Evolutionary conservation across 2,113 vertebrate species (phyloP).

Genomic region (Calypte anna): DNA sequence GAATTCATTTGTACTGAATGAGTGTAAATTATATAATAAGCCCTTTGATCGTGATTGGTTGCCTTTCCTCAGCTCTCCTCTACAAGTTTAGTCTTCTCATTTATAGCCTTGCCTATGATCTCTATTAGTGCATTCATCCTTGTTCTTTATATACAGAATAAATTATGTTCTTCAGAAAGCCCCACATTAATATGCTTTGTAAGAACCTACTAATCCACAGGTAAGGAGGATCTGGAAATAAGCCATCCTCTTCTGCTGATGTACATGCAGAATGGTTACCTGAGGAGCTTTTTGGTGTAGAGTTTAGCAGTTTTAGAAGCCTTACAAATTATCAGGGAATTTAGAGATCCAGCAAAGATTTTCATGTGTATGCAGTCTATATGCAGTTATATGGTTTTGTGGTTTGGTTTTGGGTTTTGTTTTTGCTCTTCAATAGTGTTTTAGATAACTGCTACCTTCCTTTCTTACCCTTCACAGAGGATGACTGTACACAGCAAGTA

Average conservation of each 20-base stretch:
- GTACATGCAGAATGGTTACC: rapidly evolving
- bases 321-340: background rate
- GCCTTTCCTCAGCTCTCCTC: background rate
- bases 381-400: background rate
- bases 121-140: background rate
- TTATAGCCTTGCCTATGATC: background rate
- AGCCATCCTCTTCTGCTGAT: rapidly evolving
- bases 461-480: background rate
- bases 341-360: background rate
- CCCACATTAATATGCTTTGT: background rate
- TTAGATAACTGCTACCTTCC: background rate
- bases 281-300: background rate
- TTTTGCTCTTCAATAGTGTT: too few species aligned
- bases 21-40: background rate
- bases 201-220: background rate
- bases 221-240: background rate
- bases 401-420: background rate
- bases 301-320: background rate
- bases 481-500: background rate
- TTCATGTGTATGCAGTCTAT: background rate
- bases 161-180: background rate
- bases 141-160: background rate
- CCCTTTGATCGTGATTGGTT: background rate
- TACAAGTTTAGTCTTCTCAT: background rate
- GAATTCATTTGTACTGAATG: background rate